Conservation (phyloP, 1,140 invertebrate genomes). For the Anagrus nilaparvatae region DNA sequence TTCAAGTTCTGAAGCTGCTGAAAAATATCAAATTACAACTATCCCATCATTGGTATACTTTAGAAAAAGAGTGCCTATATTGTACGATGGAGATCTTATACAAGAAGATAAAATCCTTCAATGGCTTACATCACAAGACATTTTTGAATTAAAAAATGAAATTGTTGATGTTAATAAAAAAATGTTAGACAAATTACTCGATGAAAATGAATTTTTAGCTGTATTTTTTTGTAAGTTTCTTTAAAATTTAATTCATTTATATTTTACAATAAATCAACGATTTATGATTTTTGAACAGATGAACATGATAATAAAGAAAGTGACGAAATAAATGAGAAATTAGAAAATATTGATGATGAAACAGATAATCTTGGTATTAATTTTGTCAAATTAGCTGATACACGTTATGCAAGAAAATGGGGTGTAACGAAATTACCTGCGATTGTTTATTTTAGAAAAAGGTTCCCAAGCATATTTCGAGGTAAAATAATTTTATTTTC, state of each 20-base stretch:
- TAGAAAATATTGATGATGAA: constrained; percentile 88
- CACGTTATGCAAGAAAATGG: constrained; percentile 86
- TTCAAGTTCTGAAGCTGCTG: constrained; percentile 69
- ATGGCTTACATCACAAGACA: constrained; percentile 89
- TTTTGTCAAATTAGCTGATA: constrained; percentile 89
- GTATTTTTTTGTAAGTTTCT: constrained; percentile 84
- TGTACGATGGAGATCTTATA: constrained; percentile 84
- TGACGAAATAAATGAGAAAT: constrained; percentile 63
- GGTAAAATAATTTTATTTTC: constrained; percentile 56
- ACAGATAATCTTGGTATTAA: constrained; percentile 91
- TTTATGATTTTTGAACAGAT: constrained; percentile 43
- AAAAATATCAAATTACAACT: constrained; percentile 70
- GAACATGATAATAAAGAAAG: constrained; percentile 72
- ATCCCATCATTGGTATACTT: constrained; percentile 84
- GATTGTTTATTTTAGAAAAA: constrained; percentile 85
- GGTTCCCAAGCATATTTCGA: constrained; percentile 90
- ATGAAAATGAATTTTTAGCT: constrained; percentile 90
- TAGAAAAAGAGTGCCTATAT: constrained; percentile 72
- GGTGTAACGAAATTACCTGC: constrained; percentile 87
- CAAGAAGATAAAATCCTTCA: constrained; percentile 77
- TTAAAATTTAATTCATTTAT: constrained; percentile 1
- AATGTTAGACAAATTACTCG: constrained; percentile 87
- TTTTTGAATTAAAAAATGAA: constrained; percentile 92
- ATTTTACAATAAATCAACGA: neutral
- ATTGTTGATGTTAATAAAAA: constrained; percentile 92